Conservation (phyloP, 2,888 invertebrate genomes). For the Drosophila diplacantha region DNA sequence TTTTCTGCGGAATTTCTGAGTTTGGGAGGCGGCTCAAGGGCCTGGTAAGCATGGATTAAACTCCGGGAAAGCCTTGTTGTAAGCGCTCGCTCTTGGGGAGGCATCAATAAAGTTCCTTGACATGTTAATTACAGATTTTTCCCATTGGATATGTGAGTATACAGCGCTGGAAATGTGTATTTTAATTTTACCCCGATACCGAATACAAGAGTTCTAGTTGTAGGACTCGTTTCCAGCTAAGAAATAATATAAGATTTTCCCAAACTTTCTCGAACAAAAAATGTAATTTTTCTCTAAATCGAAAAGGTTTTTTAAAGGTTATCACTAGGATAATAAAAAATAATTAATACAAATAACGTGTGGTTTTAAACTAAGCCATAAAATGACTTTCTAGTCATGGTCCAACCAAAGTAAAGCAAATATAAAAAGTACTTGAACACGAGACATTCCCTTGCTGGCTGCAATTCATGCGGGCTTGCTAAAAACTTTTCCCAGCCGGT, state of each 20-base stretch:
- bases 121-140: background rate
- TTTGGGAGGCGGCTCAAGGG: background rate
- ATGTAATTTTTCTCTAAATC: background rate
- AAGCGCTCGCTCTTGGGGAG: background rate
- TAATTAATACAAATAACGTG: too few species aligned
- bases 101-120: too few species aligned
- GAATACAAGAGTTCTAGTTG: too few species aligned
- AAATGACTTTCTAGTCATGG: background rate
- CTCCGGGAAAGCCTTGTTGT: constrained; percentile 2
- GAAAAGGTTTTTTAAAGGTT: background rate
- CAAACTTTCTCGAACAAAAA: too few species aligned
- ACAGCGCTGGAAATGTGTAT: background rate
- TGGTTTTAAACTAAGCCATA: too few species aligned
- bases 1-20: background rate
- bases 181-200: background rate
- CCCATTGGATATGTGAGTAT: too few species aligned
- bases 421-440: background rate
- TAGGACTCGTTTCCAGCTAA: too few species aligned
- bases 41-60: constrained; percentile 4
- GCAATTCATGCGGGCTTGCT: background rate
- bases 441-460: background rate
- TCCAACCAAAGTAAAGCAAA: background rate
- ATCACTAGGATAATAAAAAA: too few species aligned
- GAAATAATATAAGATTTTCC: background rate
- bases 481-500: background rate